phyloP scores from a whole-genome alignment of 2,113 vertebrate species.

The Nycticebus coucang region DNA sequence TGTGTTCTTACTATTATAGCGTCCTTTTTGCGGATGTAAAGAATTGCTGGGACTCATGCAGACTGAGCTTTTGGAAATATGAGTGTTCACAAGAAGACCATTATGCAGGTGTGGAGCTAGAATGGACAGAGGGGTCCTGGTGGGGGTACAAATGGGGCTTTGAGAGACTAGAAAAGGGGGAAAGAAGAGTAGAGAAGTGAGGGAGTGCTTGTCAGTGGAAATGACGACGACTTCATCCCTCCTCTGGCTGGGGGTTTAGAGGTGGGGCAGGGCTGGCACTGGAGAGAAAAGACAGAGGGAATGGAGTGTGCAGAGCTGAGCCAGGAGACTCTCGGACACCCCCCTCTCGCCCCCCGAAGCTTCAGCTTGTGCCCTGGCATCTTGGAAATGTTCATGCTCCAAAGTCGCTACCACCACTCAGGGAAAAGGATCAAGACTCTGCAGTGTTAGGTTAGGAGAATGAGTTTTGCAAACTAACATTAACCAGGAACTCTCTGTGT shows the following conservation, averaged over 20 bases:
- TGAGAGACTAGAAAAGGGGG: not conserved
- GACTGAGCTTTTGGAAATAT: not conserved
- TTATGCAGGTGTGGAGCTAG: not conserved
- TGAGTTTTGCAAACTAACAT: not conserved
- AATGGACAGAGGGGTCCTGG: not conserved
- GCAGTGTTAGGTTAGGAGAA: not conserved
- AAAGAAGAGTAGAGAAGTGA: not conserved
- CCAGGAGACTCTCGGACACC: not conserved
- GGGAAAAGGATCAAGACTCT: not conserved
- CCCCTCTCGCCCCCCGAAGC: not conserved
- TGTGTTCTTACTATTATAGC: not conserved
- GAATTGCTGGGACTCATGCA: not conserved
- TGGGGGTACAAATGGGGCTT: not conserved
- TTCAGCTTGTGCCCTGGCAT: not conserved
- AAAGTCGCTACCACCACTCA: no score
- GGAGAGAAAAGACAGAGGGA: not conserved
- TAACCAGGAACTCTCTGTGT: not conserved
- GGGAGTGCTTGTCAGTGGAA: not conserved
- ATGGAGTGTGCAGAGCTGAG: not conserved
- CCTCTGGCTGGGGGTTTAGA: not conserved
- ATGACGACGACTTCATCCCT: not conserved
- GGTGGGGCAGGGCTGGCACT: not conserved
- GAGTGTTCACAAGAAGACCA: not conserved
- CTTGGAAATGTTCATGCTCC: not conserved
- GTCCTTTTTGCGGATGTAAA: not conserved